Conservation (phyloP, 2,113 vertebrate species). For the Coptodon rendalli region DNA sequence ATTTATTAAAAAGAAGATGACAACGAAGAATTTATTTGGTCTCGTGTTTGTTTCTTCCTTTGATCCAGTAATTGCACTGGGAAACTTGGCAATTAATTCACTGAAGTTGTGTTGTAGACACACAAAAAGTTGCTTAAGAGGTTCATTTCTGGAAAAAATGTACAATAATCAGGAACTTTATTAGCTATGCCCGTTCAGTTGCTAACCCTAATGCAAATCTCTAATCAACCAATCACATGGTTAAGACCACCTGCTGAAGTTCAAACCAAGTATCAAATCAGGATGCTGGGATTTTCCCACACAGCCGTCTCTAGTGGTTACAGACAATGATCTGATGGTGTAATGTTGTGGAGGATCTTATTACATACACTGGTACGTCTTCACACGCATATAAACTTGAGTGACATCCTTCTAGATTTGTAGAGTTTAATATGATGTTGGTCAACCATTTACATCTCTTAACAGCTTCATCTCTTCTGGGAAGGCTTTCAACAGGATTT, state of each 20-base stretch:
- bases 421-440: background rate
- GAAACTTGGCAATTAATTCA: background rate
- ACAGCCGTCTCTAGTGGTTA: background rate
- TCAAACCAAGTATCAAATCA: background rate
- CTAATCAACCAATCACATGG: background rate
- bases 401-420: background rate
- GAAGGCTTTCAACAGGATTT: background rate
- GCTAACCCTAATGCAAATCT: background rate
- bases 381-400: background rate
- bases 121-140: background rate
- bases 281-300: background rate
- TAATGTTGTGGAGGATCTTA: background rate
- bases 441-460: background rate
- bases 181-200: background rate
- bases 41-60: background rate
- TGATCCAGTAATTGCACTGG: background rate
- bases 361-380: background rate
- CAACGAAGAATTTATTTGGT: background rate
- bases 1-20: conserved; percentile 38
- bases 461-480: background rate
- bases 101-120: background rate
- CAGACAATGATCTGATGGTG: background rate
- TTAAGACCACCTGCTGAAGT: background rate
- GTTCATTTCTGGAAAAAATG: background rate
- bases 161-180: background rate